Percentiles rank a stretch among this genome's conserved stretches.
Conservation (phyloP, 2,797 vertebrate species). For the Ptychadena robeensis region DNA sequence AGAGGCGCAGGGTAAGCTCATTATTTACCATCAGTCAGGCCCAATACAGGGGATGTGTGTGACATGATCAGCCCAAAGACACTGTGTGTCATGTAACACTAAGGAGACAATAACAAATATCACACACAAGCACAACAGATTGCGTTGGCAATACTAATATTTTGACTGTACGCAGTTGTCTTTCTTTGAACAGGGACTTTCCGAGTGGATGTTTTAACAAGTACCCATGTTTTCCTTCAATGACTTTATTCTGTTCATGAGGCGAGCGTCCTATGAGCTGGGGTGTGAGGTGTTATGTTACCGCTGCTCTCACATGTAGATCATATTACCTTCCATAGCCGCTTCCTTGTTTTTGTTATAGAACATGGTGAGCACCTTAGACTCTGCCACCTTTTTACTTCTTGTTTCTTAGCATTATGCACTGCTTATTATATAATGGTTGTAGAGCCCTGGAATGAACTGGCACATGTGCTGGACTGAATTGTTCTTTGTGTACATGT, state of each 20-base stretch:
- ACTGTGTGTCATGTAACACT: background rate
- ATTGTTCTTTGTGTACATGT: background rate
- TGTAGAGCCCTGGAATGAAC: background rate
- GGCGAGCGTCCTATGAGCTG: background rate
- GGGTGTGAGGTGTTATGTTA: background rate
- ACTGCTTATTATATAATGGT: too few species aligned
- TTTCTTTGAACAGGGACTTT: background rate
- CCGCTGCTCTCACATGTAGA: background rate
- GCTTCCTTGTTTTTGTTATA: background rate
- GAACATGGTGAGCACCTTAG: background rate
- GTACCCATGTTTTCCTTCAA: background rate
- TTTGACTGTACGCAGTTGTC: background rate
- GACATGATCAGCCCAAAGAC: background rate
- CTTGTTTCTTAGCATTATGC: background rate
- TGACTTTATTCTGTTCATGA: background rate
- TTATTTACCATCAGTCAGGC: conserved; percentile 6
- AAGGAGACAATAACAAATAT: too few species aligned
- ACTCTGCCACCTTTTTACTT: background rate
- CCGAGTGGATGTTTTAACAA: background rate
- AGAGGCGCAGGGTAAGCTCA: conserved; percentile 20
- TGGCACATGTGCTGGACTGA: background rate
- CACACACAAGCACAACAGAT: too few species aligned
- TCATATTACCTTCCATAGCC: background rate
- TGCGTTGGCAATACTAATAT: background rate
- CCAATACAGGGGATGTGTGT: background rate